Conservation (phyloP, 1,140 invertebrate genomes). For the Chlorops oryzae region DNA sequence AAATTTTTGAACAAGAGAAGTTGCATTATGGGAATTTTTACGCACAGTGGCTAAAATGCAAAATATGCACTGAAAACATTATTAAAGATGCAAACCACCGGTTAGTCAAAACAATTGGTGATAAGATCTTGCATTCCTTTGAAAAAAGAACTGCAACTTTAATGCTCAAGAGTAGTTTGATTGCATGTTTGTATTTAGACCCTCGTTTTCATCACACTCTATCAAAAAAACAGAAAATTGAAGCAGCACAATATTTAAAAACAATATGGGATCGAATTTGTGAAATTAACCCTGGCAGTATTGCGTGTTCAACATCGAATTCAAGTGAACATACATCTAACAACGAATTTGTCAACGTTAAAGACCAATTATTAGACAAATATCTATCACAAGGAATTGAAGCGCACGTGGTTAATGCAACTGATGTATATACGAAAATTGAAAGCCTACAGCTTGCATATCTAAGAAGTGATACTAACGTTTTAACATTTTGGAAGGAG, state of each 20-base stretch:
- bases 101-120: too few species aligned
- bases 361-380: conserved; percentile 4
- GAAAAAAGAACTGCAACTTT: background rate
- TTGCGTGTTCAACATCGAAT: too few species aligned
- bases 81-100: too few species aligned
- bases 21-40: conserved; percentile 18
- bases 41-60: conserved; percentile 14
- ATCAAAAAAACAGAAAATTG: background rate
- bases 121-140: conserved; percentile 5
- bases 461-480: conserved; percentile 5
- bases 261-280: conserved; percentile 11
- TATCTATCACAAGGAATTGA: conserved; percentile 10
- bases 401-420: too few species aligned
- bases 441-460: conserved; percentile 7
- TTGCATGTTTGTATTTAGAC: conserved; percentile 14
- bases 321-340: background rate
- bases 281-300: too few species aligned
- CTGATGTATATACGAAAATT: conserved; percentile 11
- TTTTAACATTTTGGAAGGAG: conserved; percentile 14
- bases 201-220: conserved; percentile 15
- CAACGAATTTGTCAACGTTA: conserved; percentile 3
- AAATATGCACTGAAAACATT: conserved; percentile 12
- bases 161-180: background rate
- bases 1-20: conserved; percentile 12
- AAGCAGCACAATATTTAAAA: conserved; percentile 7